Percentiles rank a stretch among this genome's conserved stretches.
Conservation (phyloP, 2,888 invertebrate genomes). For the Synergus japonicus region DNA sequence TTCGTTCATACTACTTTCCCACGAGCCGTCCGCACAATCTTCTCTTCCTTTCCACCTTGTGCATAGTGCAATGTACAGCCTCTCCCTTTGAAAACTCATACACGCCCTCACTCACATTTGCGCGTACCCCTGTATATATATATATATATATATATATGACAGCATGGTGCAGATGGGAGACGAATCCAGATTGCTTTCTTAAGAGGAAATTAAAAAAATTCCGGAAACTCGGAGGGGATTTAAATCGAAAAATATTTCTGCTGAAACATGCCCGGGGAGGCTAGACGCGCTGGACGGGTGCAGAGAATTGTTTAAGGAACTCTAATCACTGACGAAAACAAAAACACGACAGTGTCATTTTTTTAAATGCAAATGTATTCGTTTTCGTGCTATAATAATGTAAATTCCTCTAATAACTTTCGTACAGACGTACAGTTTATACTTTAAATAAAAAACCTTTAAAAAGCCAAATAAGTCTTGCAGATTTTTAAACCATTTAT, state of each 20-base stretch:
- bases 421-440: no score
- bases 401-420: no score
- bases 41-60: conserved; percentile 12
- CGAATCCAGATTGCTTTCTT: conserved; percentile 39
- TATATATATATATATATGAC: neutral
- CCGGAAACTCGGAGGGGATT: conserved; percentile 36
- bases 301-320: neutral
- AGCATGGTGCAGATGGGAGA: conserved; percentile 29
- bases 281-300: neutral
- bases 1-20: conserved; percentile 35
- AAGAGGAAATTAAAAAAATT: conserved; percentile 36
- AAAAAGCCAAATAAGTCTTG: no score
- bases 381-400: no score
- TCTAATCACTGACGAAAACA: neutral
- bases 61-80: neutral
- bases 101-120: conserved; percentile 23
- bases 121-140: conserved; percentile 3
- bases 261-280: neutral
- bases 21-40: conserved; percentile 25
- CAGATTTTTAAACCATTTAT: no score
- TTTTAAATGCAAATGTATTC: no score
- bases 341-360: no score
- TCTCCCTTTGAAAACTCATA: conserved; percentile 12
- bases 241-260: conserved; percentile 36
- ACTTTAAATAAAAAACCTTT: no score